Evolutionary conservation across 2,797 vertebrate genomes (phyloP).

Genomic region (Thripadectes ignobilis): DNA sequence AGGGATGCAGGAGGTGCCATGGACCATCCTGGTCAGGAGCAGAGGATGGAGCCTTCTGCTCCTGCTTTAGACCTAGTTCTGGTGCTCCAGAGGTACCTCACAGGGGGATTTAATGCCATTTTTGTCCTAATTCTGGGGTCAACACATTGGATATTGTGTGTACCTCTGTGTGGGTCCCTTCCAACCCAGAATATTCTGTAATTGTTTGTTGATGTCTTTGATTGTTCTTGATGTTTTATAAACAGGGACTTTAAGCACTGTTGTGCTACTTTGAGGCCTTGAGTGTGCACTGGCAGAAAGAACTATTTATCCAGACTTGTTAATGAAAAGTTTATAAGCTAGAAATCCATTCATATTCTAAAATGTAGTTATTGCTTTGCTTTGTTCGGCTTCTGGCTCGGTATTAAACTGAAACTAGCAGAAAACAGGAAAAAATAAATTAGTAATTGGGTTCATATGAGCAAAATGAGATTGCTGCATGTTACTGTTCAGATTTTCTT

Average conservation of each 20-base stretch:
- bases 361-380: background rate
- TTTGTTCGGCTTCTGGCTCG: background rate
- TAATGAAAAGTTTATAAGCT: background rate
- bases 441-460: background rate
- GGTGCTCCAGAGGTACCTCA: background rate
- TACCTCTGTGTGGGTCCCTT: background rate
- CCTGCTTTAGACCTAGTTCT: background rate
- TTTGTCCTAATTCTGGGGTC: background rate
- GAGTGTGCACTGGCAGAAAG: background rate
- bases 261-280: background rate
- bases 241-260: background rate
- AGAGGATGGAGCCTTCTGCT: fast-evolving
- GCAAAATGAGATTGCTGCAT: background rate
- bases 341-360: background rate
- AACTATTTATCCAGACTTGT: background rate
- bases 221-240: background rate
- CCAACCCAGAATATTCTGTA: background rate
- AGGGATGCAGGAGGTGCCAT: background rate
- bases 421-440: background rate
- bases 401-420: background rate
- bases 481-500: background rate
- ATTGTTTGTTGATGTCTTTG: fast-evolving
- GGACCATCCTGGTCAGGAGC: background rate
- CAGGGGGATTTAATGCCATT: fast-evolving
- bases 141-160: fast-evolving